A percentile compares a stretch with the other conserved stretches of the same genome.
These are phyloP conservation scores for Platyrinchus mystaceus DNA, from an alignment of 2,797 vertebrate genomes.

Conservation along the genomic window DNA sequence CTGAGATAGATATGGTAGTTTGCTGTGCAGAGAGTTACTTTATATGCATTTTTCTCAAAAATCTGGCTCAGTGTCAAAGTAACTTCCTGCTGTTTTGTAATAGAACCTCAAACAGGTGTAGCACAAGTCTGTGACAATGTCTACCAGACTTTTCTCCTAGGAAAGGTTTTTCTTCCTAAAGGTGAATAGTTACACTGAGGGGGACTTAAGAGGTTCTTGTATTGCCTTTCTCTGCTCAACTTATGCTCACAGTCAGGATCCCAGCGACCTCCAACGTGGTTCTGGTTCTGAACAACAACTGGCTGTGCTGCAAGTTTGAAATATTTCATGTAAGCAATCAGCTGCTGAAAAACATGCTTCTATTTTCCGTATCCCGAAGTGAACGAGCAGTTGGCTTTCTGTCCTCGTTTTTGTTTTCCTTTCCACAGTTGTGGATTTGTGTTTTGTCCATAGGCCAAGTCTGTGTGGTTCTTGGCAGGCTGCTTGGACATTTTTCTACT, in stretches of 20 bases:
- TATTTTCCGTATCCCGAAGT: constrained; percentile 22
- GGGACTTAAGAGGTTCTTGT: neutral
- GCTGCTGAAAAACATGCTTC: constrained; percentile 40
- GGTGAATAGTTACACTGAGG: neutral
- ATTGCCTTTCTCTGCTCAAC: neutral
- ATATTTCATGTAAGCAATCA: neutral
- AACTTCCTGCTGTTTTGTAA: neutral
- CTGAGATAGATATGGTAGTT: neutral
- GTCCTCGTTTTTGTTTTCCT: constrained; percentile 34
- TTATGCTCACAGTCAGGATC: neutral
- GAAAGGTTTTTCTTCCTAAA: neutral
- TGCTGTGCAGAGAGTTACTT: neutral
- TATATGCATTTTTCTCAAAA: neutral
- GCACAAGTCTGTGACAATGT: neutral
- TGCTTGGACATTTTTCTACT: neutral
- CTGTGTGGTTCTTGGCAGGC: constrained; percentile 62
- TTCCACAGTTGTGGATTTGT: constrained; percentile 45
- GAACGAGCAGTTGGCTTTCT: constrained; percentile 38
- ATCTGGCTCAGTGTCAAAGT: neutral
- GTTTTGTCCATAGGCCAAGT: constrained; percentile 47
- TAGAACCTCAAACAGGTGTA: neutral
- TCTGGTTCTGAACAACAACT: neutral
- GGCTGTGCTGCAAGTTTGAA: neutral
- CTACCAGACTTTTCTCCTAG: neutral
- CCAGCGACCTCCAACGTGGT: neutral